Conservation (phyloP, 30 jellyfish, hydroid and myxozoan species). For the Hydra vulgaris region DNA sequence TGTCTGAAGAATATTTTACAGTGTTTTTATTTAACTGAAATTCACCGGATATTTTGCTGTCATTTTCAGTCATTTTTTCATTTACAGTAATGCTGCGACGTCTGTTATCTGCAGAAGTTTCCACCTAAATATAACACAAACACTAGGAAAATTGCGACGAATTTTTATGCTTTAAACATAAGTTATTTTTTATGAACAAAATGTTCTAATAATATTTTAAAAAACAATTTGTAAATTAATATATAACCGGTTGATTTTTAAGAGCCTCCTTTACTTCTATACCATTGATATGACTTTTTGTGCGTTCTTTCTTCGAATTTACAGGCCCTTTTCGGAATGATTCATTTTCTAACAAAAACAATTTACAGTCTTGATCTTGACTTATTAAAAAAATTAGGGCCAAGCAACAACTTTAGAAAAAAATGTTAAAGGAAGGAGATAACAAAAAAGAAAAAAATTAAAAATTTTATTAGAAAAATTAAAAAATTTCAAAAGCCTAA, state of each 20-base stretch:
- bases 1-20: neutral
- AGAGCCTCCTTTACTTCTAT: conserved; percentile 14
- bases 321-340: neutral
- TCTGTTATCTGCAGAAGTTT: neutral
- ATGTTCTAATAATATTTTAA: no score
- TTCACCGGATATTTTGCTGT: conserved; percentile 17
- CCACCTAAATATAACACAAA: neutral
- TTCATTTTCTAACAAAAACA: neutral
- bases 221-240: neutral
- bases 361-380: no score
- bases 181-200: no score
- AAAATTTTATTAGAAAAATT: no score
- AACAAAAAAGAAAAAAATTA: no score
- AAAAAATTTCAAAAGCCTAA: no score
- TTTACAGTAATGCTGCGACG: neutral
- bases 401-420: no score
- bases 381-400: no score
- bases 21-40: conserved; percentile 27
- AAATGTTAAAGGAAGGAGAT: no score
- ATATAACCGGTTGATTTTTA: neutral
- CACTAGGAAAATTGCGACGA: no score
- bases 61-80: neutral
- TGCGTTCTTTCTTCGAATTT: conserved; percentile 24
- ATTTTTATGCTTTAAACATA: no score
- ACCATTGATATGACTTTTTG: conserved; percentile 22